Conservation (phyloP, 2,888 invertebrate genomes). For the Chesias legatella region DNA sequence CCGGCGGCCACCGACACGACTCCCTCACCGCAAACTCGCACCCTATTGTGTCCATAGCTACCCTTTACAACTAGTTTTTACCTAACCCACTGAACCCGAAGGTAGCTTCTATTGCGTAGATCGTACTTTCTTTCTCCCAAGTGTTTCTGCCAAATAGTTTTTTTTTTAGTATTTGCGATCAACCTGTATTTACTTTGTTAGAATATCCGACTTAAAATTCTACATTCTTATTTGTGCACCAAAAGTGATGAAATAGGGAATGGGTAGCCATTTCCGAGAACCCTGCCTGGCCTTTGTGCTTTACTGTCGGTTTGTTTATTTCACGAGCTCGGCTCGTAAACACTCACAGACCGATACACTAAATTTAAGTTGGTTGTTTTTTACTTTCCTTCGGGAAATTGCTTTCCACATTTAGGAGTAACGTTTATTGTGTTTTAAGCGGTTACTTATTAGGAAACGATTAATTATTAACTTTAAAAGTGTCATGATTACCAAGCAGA, state of each 20-base stretch:
- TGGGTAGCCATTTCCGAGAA: constrained; percentile 56
- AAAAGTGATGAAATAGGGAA: constrained; percentile 58
- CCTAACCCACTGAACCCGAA: constrained; percentile 34
- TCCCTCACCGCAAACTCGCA: constrained; percentile 56
- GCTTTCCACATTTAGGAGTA: constrained; percentile 35
- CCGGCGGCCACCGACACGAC: constrained; percentile 44
- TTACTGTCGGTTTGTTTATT: constrained; percentile 72
- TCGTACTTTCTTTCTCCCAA: constrained; percentile 15
- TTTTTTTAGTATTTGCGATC: constrained; percentile 9
- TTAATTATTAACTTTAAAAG: background rate
- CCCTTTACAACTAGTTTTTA: constrained; percentile 58
- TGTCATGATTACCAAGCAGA: too few relatives aligned
- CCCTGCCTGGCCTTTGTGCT: constrained; percentile 63
- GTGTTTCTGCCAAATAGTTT: background rate
- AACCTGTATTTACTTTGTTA: constrained; percentile 1
- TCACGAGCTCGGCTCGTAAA: constrained; percentile 69
- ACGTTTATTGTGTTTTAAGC: constrained; percentile 20
- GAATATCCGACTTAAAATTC: constrained; percentile 17
- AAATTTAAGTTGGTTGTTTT: constrained; percentile 66
- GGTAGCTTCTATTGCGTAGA: constrained; percentile 19
- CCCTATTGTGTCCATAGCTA: constrained; percentile 57
- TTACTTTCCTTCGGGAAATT: constrained; percentile 58
- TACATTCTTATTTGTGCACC: constrained; percentile 47
- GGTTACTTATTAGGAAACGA: constrained; percentile 8
- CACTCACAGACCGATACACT: constrained; percentile 67